Evolutionary conservation across 1,140 invertebrate genomes (phyloP).

Genomic region (Pseudoatta argentina): DNA sequence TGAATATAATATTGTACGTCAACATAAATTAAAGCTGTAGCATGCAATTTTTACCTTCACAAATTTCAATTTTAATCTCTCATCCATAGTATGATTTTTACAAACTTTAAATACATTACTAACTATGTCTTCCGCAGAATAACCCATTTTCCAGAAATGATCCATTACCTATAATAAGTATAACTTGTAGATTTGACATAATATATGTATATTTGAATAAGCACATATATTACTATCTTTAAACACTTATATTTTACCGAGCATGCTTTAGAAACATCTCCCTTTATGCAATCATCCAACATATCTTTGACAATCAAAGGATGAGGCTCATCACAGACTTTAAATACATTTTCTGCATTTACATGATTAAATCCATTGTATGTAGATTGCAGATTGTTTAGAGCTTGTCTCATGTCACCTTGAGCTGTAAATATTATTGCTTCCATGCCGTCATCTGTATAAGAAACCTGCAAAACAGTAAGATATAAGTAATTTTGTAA

Average conservation of each 20-base stretch:
- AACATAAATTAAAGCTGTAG: neutral
- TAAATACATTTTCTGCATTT: slow-evolving; percentile 98
- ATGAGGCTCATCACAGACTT: slow-evolving; percentile 99
- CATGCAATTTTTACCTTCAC: slow-evolving; percentile 89
- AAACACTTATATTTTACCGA: slow-evolving; percentile 86
- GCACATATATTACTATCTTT: neutral
- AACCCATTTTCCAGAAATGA: slow-evolving; percentile 96
- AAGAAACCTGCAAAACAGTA: slow-evolving; percentile 87
- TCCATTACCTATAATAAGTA: slow-evolving; percentile 89
- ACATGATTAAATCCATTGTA: slow-evolving; percentile 97
- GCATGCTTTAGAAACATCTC: slow-evolving; percentile 95
- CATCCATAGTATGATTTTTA: slow-evolving; percentile 94
- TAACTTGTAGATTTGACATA: slow-evolving; percentile 25
- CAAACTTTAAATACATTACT: slow-evolving; percentile 97
- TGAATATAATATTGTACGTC: neutral
- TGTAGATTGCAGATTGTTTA: slow-evolving; percentile 99
- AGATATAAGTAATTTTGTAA: neutral
- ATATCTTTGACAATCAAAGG: slow-evolving; percentile 97
- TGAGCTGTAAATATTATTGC: slow-evolving; percentile 99
- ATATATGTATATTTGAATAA: neutral
- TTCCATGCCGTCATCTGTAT: slow-evolving; percentile 97
- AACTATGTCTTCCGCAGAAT: slow-evolving; percentile 98
- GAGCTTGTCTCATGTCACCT: slow-evolving; percentile 98
- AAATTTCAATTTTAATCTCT: slow-evolving; percentile 94
- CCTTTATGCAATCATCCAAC: slow-evolving; percentile 93